Evolutionary conservation across 2,888 invertebrate genomes (phyloP), one percentile per base, ranked within the genome.

Genomic region (Dilophus febrilis): DNA sequence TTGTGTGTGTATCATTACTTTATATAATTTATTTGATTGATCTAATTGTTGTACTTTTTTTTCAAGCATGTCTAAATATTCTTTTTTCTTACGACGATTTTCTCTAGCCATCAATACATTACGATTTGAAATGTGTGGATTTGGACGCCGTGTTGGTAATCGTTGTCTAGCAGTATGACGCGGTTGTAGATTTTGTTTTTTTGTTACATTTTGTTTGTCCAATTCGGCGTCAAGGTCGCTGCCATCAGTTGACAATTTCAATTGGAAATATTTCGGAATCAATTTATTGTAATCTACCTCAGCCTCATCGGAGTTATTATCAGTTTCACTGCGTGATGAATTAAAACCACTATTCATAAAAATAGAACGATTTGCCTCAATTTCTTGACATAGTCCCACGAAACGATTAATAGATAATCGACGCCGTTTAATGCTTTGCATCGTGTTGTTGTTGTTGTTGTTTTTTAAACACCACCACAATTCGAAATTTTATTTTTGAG

Each of bases 31-130:
- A 48, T 71, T 71, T 19, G 65, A 64, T 8, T 50, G 50, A 32
- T 63, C 64, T 26, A 66, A 57, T 11, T 56, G 51, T 1, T 56
- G 48, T 0, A 71, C 51, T 45, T 68, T 64, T 22, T 56, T 60
- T 50, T 75, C 74, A 13, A 75, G 58, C 13, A 60, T 63, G 42
- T 70, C 64, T 16, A 75, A 48, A 48, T 75, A 69, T 27, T 66
- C 63, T 51, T 76, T 76, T 49, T 76, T 76, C 34, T 64, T 67
- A 3, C 67, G 62, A 2, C 76, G 64, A 51, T 75, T 76, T 50
- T 72, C 70, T 3, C 75, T 58, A 2, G 76, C 76, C 57, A 73
- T 64, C 27, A 72, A 50, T 0, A 75, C 76, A 53, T 75, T 76
- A 46, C 66, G 48, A 46, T 60, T 61, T 32, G 49, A 55, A n/a